Conservation (phyloP, 2,113 vertebrate species). For the Zosterops hypoxanthus region DNA sequence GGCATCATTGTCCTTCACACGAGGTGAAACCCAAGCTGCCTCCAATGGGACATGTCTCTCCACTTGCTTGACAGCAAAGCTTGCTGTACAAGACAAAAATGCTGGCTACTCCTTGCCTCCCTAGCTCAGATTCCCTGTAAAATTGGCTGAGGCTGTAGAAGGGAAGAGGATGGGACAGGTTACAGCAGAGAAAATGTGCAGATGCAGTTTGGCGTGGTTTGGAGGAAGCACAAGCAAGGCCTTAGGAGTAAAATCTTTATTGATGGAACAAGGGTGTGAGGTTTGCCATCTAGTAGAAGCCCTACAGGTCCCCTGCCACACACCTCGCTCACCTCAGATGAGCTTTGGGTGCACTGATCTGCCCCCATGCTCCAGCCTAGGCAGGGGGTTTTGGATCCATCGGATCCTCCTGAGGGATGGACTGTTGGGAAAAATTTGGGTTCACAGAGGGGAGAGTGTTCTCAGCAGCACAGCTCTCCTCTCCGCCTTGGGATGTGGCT, state of each 20-base stretch:
- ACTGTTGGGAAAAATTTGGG: background rate
- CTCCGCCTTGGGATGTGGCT: background rate
- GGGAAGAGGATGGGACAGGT: background rate
- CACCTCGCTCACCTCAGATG: background rate
- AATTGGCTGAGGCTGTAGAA: background rate
- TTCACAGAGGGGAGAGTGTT: background rate
- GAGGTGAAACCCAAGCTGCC: background rate
- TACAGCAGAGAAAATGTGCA: background rate
- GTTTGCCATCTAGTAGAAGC: background rate
- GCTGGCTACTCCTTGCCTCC: background rate
- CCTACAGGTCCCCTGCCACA: background rate
- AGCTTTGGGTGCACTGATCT: background rate
- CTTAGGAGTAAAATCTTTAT: background rate
- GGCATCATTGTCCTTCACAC: background rate
- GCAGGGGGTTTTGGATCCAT: background rate
- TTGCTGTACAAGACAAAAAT: background rate
- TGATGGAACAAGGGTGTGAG: background rate
- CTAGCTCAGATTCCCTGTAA: background rate
- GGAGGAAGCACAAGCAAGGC: background rate
- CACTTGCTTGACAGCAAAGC: background rate
- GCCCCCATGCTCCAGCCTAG: background rate
- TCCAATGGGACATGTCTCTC: background rate
- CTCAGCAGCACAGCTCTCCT: background rate
- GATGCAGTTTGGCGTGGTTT: background rate
- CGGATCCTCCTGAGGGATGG: background rate